Evolutionary conservation across 2,113 vertebrate genomes (phyloP), one percentile per base, ranked within the genome.

Genomic region (Anarrhichthys ocellatus): DNA sequence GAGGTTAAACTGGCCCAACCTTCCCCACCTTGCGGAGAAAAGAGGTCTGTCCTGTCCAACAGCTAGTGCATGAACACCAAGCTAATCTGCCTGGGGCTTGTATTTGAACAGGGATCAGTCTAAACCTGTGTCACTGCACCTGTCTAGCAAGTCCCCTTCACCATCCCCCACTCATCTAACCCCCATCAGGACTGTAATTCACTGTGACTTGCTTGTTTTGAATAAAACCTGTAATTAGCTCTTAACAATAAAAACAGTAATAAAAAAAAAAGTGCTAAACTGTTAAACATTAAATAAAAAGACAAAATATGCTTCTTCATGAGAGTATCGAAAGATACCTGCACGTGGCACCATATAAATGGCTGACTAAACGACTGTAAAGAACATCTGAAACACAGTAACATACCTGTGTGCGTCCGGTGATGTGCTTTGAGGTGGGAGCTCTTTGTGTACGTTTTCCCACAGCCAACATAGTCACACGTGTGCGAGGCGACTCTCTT

Each of bases 401-500:
- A 34, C 94, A 81, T 93, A 99, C 98, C 98, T 97, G 98, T 99
- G 95, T 99, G 98, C 9, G 98, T 99, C 87, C 98, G 96, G 87
- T 99, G 96, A 79, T 99, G 98, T 0, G 98, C 98, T 92, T 99
- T 99, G 84, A 99, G 97, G 91, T 99, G 98, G 40, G 98, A 99
- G 91, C 98, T 99, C 93, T 99, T 99, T 13, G 98, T 99, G 90
- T 99, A 99, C 0, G 98, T 99, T 93, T 99, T 99, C 42, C 98
- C 98, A 0, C 98, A 99, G 86, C 98, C 98, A 0, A 96, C 96
- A 0, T 99, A 99, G 91, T 99, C 97, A 0, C 98, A 99, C 0
- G 96, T 99, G 93, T 99, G 98, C 0, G 98, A 97, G 63, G 98
- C 98, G 0, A 97, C 97, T 86, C 98, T 96, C 95, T 99, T 99